Evolutionary conservation across 2,113 vertebrate species (phyloP), one percentile per base, ranked within the genome.

Genomic region (Phyllopteryx taeniolatus): DNA sequence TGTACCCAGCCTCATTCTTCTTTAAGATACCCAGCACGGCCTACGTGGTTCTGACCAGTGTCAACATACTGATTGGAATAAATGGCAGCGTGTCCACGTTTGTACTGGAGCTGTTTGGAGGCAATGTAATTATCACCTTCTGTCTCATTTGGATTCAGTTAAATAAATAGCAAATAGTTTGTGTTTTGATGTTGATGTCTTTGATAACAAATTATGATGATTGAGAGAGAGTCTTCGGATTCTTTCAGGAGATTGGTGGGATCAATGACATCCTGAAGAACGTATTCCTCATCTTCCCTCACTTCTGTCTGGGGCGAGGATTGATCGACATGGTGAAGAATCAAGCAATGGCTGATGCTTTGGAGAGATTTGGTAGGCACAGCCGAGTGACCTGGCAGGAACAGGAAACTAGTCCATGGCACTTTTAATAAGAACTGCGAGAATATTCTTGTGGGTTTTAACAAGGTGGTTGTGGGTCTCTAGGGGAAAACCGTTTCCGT

Each of bases 281-380:
- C 1, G 96, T 99, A 27, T 98, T 99, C 80, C 93, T 99, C 76
- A 98, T 99, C 84, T 99, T 99, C 77, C 98, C 98, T 35, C 98
- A 99, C 89, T 99, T 99, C 91, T 99, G 98, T 79, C 83, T 99
- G 85, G 98, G 98, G 2, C 88, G 98, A 63, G 98, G 98, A 13
- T 92, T 99, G 35, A 99, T 99, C 57, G 98, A 99, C 84, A 99
- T 99, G 98, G 98, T 99, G 90, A 99, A 99, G 92, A 99, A 99
- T 82, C 98, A 99, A 88, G 98, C 98, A 1, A 98, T 98, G 96
- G 94, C 96, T 8, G 97, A 99, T 64, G 98, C 98, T 74, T 83
- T 99, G 77, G 96, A 98, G 89, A 94, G 98, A 82, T 98, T 99
- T 80, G 98, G 98, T 99, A 85, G 91, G 93, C 33, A 67, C 17